These are phyloP conservation scores for Agrypnia vestita DNA, from an alignment of 1,140 invertebrate species.

Conservation along the genomic window DNA sequence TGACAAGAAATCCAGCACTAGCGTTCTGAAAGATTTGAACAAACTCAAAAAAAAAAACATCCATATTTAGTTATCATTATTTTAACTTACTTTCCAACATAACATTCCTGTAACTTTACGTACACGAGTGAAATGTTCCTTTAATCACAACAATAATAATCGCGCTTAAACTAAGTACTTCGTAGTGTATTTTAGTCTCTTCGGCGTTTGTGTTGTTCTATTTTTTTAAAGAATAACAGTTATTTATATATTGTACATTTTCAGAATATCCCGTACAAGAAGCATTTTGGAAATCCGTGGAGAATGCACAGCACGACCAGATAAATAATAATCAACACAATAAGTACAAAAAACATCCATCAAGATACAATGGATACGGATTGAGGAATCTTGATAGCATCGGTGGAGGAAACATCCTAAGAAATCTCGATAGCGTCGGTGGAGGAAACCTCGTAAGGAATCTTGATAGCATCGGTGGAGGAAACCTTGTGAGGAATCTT, in stretches of 20 bases:
- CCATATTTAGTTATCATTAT: no score
- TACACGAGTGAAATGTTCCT: no score
- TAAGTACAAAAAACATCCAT: not conserved
- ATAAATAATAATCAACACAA: constrained; percentile 4
- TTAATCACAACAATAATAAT: no score
- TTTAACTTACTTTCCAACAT: no score
- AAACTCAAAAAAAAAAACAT: no score
- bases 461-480: constrained; percentile 69
- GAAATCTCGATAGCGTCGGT: constrained; percentile 62
- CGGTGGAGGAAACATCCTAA: constrained; percentile 62
- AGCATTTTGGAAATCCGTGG: not conserved
- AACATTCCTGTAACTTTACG: no score
- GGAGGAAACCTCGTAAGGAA: constrained; percentile 64
- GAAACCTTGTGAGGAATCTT: constrained; percentile 67
- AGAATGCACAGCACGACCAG: not conserved
- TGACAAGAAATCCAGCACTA: no score
- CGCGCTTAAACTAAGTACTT: no score
- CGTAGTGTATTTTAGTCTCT: no score
- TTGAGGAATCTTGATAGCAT: constrained; percentile 63
- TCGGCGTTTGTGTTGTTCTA: not conserved
- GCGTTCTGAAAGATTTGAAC: no score
- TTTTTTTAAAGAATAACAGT: not conserved
- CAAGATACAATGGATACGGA: not conserved
- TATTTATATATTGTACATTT: not conserved
- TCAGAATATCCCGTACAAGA: constrained; percentile 26